A percentile compares a stretch with the other conserved stretches of the same genome.
Conservation (phyloP, 64 coral and sea anemone species). For the Porites lutea region DNA sequence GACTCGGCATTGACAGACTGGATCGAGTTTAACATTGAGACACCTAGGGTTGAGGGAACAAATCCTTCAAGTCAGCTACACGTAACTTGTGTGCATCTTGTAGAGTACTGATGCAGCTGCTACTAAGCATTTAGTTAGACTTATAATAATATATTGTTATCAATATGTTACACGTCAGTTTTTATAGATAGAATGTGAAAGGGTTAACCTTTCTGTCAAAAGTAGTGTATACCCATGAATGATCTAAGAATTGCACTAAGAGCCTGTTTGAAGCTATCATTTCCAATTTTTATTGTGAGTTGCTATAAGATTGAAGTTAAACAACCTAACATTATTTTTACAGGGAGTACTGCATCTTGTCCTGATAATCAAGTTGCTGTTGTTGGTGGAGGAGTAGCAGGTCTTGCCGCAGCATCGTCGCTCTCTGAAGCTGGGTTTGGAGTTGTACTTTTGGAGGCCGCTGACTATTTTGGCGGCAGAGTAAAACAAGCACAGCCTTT, state of each 20-base stretch:
- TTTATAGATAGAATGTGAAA: too few relatives aligned
- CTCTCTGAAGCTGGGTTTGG: conserved; percentile 78
- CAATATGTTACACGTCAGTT: too few relatives aligned
- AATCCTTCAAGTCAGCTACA: background rate
- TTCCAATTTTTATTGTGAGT: too few relatives aligned
- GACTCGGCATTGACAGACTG: background rate
- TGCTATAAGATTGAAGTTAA: too few relatives aligned
- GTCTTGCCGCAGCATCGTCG: conserved; percentile 71
- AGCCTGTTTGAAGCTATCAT: too few relatives aligned
- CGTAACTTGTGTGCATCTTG: background rate
- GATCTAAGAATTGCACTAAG: too few relatives aligned
- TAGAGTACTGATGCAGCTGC: background rate
- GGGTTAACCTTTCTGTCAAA: too few relatives aligned
- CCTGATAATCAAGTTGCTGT: conserved; percentile 64
- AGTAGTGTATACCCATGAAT: too few relatives aligned
- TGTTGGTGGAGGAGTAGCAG: conserved; percentile 89
- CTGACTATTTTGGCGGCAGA: conserved; percentile 85
- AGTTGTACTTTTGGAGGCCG: conserved; percentile 86
- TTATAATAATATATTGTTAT: too few relatives aligned
- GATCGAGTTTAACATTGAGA: background rate
- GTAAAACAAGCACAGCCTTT: conserved; percentile 56
- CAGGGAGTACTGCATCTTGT: background rate
- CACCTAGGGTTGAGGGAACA: too few relatives aligned
- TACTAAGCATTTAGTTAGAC: background rate
- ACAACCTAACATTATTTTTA: background rate